Conservation (phyloP, 2,797 vertebrate genomes). For the Lepilemur ruficaudatus region DNA sequence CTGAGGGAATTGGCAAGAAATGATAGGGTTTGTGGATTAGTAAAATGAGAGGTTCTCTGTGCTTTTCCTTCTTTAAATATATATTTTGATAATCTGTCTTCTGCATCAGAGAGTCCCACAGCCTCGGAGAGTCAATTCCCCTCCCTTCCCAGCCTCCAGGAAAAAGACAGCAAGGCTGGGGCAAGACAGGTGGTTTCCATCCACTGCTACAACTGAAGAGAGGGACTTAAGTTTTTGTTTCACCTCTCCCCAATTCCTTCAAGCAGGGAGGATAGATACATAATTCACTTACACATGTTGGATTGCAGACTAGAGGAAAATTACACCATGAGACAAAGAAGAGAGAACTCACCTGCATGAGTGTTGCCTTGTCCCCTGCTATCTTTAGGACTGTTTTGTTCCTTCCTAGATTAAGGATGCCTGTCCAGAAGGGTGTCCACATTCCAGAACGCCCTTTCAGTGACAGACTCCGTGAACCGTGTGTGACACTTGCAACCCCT, state of each 20-base stretch:
- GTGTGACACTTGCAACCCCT: not conserved
- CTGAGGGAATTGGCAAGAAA: slow-evolving; percentile 75
- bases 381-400: not conserved
- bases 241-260: slow-evolving; percentile 22
- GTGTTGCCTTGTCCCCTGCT: not conserved
- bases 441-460: not conserved
- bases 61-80: slow-evolving; percentile 77
- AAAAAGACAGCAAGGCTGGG: not conserved
- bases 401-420: not conserved
- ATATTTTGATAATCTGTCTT: slow-evolving; percentile 79
- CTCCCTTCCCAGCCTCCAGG: slow-evolving; percentile 43
- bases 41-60: slow-evolving; percentile 76
- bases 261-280: not conserved
- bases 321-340: not conserved
- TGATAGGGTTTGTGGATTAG: slow-evolving; percentile 79
- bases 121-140: slow-evolving; percentile 21
- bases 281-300: not conserved
- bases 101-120: slow-evolving; percentile 70
- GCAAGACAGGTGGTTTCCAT: slow-evolving; percentile 64
- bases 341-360: not conserved
- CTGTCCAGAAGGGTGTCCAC: not conserved
- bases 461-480: not conserved
- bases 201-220: not conserved
- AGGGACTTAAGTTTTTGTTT: slow-evolving; percentile 13
- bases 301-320: not conserved